Conservation (phyloP, 2,888 invertebrate genomes). For the Epinotia nisella region DNA sequence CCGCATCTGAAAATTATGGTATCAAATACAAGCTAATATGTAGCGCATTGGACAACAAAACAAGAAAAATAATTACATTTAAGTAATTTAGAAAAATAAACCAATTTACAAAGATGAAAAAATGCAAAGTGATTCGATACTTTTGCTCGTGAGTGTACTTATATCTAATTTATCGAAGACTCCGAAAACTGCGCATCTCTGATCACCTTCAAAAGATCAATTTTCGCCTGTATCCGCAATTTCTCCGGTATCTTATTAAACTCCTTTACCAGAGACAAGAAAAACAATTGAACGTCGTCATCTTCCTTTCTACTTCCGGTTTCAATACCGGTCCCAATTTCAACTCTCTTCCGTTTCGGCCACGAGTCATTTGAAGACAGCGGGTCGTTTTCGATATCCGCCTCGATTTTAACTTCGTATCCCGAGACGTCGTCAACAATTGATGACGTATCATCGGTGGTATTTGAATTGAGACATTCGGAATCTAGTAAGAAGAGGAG, state of each 20-base stretch:
- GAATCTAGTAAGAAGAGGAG: slow-evolving; percentile 4
- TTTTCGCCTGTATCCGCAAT: slow-evolving; percentile 4
- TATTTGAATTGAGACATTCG: not conserved
- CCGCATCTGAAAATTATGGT: too few species aligned
- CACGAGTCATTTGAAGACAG: not conserved
- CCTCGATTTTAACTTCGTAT: not conserved
- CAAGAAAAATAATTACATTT: too few species aligned
- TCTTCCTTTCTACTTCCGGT: not conserved
- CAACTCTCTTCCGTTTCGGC: not conserved
- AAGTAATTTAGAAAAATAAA: too few species aligned
- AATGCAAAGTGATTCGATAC: too few species aligned
- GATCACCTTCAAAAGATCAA: slow-evolving; percentile 8
- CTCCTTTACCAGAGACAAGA: slow-evolving; percentile 11
- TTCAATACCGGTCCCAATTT: not conserved
- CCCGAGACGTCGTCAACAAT: not conserved
- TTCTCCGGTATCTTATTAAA: slow-evolving; percentile 6
- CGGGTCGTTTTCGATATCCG: not conserved
- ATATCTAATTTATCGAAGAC: not conserved
- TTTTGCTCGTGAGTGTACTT: too few species aligned
- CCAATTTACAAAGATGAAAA: too few species aligned
- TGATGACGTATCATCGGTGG: not conserved
- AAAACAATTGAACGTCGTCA: slow-evolving; percentile 5
- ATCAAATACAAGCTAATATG: too few species aligned
- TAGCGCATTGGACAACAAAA: too few species aligned
- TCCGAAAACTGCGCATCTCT: slow-evolving; percentile 4